Conservation (phyloP, 2,888 invertebrate genomes). For the Papilio gigon region DNA sequence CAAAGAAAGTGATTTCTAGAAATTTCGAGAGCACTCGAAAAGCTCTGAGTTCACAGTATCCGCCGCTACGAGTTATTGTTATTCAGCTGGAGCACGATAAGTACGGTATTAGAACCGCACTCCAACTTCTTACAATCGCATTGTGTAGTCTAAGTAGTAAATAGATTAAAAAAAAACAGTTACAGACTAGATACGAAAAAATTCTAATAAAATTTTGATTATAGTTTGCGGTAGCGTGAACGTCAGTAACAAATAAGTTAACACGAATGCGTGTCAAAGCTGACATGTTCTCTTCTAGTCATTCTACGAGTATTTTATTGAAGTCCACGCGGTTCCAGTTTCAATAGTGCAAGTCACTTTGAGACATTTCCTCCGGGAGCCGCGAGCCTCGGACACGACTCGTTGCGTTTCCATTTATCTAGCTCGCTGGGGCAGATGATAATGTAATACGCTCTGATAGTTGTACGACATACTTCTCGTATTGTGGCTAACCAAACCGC, state of each 20-base stretch:
- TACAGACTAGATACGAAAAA: neutral
- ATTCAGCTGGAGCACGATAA: conserved; percentile 16
- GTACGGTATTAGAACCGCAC: conserved; percentile 14
- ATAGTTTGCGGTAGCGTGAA: too few species aligned
- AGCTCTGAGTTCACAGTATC: neutral
- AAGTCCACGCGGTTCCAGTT: conserved; percentile 6
- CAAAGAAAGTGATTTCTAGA: neutral
- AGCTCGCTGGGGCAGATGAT: conserved; percentile 31
- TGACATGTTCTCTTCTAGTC: neutral
- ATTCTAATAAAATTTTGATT: too few species aligned
- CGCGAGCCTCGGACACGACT: conserved; percentile 15
- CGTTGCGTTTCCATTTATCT: conserved; percentile 37
- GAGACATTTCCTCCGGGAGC: conserved; percentile 30
- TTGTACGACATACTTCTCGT: neutral
- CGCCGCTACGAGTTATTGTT: conserved; percentile 7
- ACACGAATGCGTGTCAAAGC: too few species aligned
- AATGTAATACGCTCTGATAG: neutral
- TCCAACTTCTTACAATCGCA: neutral
- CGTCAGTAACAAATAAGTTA: too few species aligned
- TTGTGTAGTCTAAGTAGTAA: neutral
- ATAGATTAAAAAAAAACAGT: neutral
- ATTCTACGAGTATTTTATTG: conserved; percentile 8
- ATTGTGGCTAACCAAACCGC: neutral
- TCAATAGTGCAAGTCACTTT: conserved; percentile 27
- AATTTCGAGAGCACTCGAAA: conserved; percentile 1